Conservation (phyloP, 2,113 vertebrate species). For the Bujurquina vittata region DNA sequence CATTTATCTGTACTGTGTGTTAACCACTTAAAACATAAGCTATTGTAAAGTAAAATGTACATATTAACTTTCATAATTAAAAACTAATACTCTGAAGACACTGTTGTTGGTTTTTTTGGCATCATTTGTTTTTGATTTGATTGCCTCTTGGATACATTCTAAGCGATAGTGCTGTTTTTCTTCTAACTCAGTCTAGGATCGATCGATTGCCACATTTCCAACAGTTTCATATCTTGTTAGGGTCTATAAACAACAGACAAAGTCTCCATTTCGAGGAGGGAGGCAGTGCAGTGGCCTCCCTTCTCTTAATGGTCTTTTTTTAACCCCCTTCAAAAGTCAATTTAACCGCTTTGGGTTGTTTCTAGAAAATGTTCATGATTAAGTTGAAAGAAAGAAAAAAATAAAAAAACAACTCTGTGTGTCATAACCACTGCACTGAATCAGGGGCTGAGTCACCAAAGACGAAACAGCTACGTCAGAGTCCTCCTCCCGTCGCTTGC, state of each 20-base stretch:
- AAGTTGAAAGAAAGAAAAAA: not conserved
- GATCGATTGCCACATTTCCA: not conserved
- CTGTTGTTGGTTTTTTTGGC: not conserved
- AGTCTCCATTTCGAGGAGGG: not conserved
- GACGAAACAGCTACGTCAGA: conserved; percentile 5
- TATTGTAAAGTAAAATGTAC: conserved; percentile 26
- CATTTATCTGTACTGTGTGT: not conserved
- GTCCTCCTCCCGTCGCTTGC: not conserved
- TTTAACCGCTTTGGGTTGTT: not conserved
- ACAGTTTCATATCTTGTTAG: not conserved
- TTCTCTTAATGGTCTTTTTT: not conserved
- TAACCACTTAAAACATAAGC: conserved; percentile 10
- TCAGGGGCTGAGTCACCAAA: conserved; percentile 35
- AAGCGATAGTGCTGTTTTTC: not conserved
- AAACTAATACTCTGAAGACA: conserved; percentile 25
- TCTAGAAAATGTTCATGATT: not conserved
- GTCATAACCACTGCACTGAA: not conserved
- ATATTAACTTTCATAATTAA: conserved; percentile 63
- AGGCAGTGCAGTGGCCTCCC: no score
- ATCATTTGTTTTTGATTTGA: not conserved
- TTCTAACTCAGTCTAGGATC: not conserved
- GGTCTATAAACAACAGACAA: not conserved
- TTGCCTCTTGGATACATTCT: not conserved
- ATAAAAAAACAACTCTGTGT: accelerated
- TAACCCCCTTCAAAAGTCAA: not conserved